These are phyloP conservation scores for Achlya flavicornis DNA, from an alignment of 2,888 invertebrate species.

Conservation along the genomic window DNA sequence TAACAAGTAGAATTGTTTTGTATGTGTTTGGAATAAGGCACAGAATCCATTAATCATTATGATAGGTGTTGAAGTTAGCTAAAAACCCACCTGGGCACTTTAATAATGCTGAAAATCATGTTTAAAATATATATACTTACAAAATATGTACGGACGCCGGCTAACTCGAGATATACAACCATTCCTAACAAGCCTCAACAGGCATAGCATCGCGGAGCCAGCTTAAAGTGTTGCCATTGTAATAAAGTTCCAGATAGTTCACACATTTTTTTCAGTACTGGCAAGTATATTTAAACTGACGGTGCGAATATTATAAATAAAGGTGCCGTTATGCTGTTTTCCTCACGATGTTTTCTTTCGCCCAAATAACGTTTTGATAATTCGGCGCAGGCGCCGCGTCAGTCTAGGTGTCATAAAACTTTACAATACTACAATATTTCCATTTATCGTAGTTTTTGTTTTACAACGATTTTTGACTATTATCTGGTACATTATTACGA, in stretches of 20 bases:
- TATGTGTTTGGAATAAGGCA: neutral
- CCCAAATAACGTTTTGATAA: no score
- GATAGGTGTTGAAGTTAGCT: neutral
- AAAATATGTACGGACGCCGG: no score
- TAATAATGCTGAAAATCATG: neutral
- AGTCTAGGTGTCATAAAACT: neutral
- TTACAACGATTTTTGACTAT: neutral
- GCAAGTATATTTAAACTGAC: no score
- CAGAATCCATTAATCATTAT: neutral
- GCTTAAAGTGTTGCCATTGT: neutral
- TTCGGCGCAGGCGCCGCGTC: no score
- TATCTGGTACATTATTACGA: neutral
- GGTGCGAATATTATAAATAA: no score
- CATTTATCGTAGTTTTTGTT: neutral
- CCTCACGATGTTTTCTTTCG: neutral
- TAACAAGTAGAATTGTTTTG: neutral
- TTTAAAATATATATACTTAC: neutral
- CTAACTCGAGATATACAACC: no score
- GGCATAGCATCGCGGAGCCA: neutral
- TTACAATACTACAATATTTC: constrained; percentile 1
- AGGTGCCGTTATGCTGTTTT: neutral
- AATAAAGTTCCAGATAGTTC: constrained; percentile 4
- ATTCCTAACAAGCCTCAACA: no score
- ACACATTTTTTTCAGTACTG: neutral
- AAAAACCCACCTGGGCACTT: neutral